Conservation (phyloP, 2,797 vertebrate species). For the Tokudaia muenninki region DNA sequence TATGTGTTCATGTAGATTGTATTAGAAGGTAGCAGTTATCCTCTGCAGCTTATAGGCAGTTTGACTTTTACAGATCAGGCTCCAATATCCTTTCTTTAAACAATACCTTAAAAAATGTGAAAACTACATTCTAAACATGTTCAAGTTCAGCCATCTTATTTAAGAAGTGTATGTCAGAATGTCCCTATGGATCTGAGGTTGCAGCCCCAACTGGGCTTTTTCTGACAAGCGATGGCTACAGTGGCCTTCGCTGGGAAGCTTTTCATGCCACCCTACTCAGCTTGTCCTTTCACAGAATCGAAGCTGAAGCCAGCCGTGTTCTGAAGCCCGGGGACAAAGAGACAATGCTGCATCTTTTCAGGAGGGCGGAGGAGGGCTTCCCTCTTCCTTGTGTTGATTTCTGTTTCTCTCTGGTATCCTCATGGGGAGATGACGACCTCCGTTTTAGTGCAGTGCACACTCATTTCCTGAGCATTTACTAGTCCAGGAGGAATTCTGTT, state of each 20-base stretch:
- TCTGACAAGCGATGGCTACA: conserved; percentile 46
- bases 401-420: fast-evolving
- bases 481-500: not conserved
- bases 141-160: conserved; percentile 40
- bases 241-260: conserved; percentile 56
- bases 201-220: conserved; percentile 42
- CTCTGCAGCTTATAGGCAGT: not conserved
- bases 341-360: fast-evolving
- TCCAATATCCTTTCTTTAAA: conserved; percentile 44
- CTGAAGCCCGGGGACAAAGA: not conserved
- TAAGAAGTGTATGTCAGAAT: conserved; percentile 71
- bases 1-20: not conserved
- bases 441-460: not conserved
- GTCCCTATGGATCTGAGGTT: conserved; percentile 58
- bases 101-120: not conserved
- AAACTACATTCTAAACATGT: conserved; percentile 52
- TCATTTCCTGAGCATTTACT: not conserved
- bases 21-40: not conserved
- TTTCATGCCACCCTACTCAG: conserved; percentile 43
- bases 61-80: not conserved
- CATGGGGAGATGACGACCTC: not conserved
- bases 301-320: conserved; percentile 42
- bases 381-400: not conserved
- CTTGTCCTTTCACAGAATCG: conserved; percentile 65
- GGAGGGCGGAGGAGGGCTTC: fast-evolving